These are phyloP conservation scores for Lissocephala sabroskyi DNA, from an alignment of 2,888 invertebrate genomes.

Conservation along the genomic window DNA sequence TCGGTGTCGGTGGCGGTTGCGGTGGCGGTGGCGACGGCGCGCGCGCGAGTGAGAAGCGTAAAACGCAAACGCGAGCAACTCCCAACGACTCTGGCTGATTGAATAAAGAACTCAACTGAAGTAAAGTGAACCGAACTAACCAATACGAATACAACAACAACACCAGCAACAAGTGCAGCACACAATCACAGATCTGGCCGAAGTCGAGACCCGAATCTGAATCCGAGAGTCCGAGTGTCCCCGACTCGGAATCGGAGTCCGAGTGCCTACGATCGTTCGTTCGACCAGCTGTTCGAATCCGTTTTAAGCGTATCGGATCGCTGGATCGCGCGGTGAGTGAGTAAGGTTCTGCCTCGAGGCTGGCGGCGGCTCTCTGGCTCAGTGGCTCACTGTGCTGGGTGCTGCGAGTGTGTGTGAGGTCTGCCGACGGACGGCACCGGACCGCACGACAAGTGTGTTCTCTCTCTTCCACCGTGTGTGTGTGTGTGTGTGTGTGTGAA, in stretches of 20 bases:
- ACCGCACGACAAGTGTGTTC: slow-evolving; percentile 1
- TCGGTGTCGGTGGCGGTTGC: too few relatives aligned
- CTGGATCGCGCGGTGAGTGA: too few relatives aligned
- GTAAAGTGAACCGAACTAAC: slow-evolving; percentile 15
- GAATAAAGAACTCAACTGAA: slow-evolving; percentile 24
- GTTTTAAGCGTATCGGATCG: slow-evolving; percentile 32
- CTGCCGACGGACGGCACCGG: slow-evolving; percentile 10
- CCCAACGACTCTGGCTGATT: slow-evolving; percentile 20
- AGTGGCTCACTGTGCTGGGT: slow-evolving; percentile 7
- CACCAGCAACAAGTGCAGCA: slow-evolving; percentile 9
- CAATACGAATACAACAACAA: slow-evolving; percentile 7
- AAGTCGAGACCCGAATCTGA: slow-evolving; percentile 15
- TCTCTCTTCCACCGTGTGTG: not conserved
- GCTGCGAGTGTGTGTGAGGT: slow-evolving; percentile 33
- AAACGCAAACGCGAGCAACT: slow-evolving; percentile 34
- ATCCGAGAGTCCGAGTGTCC: slow-evolving; percentile 45
- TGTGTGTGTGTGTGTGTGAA: slow-evolving; percentile 7
- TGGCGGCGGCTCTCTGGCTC: not conserved
- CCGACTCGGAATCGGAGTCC: slow-evolving; percentile 23
- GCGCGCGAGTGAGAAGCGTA: slow-evolving; percentile 20
- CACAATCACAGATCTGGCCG: too few relatives aligned
- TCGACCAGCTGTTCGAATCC: slow-evolving; percentile 57
- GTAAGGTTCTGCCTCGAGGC: slow-evolving; percentile 31
- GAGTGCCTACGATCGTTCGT: slow-evolving; percentile 8
- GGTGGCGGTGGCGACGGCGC: too few relatives aligned